phyloP scores from a whole-genome alignment of 2,797 vertebrate genomes.

The Enteromius treurensis region DNA sequence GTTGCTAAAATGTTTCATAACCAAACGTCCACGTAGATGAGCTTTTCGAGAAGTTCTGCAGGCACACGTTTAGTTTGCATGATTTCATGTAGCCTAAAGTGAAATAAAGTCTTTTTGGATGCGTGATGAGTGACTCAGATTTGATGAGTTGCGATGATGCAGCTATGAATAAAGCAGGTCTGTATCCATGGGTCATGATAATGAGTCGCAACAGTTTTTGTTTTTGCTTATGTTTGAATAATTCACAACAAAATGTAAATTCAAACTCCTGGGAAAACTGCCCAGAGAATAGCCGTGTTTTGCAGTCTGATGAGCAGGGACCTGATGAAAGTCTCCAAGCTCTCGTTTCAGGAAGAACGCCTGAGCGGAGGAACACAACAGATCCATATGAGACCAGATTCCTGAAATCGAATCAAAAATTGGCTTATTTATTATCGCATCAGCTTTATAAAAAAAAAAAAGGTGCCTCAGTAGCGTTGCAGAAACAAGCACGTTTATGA shows the following conservation, averaged over 20 bases:
- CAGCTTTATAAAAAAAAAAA: neutral
- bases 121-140: conserved; percentile 67
- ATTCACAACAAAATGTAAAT: conserved; percentile 31
- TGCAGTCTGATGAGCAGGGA: neutral
- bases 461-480: neutral
- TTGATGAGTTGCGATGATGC: conserved; percentile 27
- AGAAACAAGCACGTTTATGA: neutral
- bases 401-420: neutral
- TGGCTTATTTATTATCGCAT: neutral
- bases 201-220: neutral
- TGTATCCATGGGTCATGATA: neutral
- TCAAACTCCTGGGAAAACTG: conserved; percentile 9
- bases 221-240: conserved; percentile 35
- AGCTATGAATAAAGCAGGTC: conserved; percentile 5
- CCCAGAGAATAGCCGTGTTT: conserved; percentile 2
- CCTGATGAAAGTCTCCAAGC: neutral
- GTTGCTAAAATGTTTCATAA: neutral
- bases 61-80: neutral
- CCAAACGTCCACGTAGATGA: neutral
- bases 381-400: neutral
- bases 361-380: neutral
- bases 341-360: neutral
- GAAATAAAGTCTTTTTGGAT: conserved; percentile 52
- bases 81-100: neutral
- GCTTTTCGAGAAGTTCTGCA: neutral